Evolutionary conservation across 2,888 invertebrate species (phyloP).

Genomic region (Folsomia candida): DNA sequence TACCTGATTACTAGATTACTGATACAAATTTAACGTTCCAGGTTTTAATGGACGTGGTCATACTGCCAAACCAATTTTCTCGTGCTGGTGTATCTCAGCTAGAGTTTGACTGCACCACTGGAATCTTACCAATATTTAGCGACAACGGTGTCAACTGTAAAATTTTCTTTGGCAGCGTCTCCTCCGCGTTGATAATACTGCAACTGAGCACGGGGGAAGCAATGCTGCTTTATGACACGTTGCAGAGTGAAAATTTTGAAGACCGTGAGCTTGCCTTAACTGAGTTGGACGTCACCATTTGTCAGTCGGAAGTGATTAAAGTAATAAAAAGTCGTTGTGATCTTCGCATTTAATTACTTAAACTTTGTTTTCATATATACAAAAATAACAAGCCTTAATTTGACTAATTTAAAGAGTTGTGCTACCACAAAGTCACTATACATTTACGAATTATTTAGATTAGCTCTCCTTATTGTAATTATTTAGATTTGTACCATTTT

Average conservation of each 20-base stretch:
- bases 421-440: no score
- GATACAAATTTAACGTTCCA: constrained; percentile 10
- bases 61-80: constrained; percentile 41
- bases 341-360: not conserved
- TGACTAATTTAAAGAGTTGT: no score
- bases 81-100: constrained; percentile 37
- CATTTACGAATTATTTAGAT: no score
- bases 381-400: not conserved
- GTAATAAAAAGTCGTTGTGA: constrained; percentile 6
- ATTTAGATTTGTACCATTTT: no score
- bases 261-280: constrained; percentile 41
- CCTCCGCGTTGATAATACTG: constrained; percentile 39
- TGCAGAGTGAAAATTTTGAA: constrained; percentile 33
- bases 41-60: constrained; percentile 42
- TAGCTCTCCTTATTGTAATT: no score
- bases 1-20: no score
- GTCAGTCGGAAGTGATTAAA: constrained; percentile 15
- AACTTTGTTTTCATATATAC: not conserved
- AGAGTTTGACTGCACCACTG: constrained; percentile 38
- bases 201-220: constrained; percentile 41
- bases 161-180: constrained; percentile 41
- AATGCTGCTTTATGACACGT: constrained; percentile 39
- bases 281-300: constrained; percentile 29
- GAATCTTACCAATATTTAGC: constrained; percentile 40
- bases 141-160: constrained; percentile 30